These are phyloP conservation scores for Paraescarpia echinospica DNA, from an alignment of 1,140 invertebrate genomes.

Conservation along the genomic window DNA sequence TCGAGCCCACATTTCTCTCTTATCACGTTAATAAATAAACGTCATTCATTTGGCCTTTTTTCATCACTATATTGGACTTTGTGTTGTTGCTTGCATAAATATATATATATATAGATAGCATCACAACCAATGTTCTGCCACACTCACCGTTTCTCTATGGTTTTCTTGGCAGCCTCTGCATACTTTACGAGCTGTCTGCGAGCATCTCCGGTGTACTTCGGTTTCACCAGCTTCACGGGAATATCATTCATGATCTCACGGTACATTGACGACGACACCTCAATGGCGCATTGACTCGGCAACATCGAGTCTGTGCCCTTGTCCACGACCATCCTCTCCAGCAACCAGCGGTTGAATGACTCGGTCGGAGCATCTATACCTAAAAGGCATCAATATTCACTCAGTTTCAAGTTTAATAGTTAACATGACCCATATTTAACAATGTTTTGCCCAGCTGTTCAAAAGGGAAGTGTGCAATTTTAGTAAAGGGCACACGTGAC, in stretches of 20 bases:
- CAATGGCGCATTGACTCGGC: conserved; percentile 86
- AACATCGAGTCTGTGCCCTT: conserved; percentile 76
- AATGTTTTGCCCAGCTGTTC: too few relatives aligned
- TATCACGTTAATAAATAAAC: too few relatives aligned
- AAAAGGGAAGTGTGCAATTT: too few relatives aligned
- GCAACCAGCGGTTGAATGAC: conserved; percentile 94
- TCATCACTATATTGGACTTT: too few relatives aligned
- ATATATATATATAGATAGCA: too few relatives aligned
- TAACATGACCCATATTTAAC: background rate
- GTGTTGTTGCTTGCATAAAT: too few relatives aligned
- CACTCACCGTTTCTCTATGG: conserved; percentile 80
- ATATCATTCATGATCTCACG: conserved; percentile 91
- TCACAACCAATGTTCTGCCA: background rate
- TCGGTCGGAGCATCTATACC: conserved; percentile 92
- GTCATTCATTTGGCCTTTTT: too few relatives aligned
- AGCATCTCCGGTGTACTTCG: conserved; percentile 93
- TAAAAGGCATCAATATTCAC: conserved; percentile 39
- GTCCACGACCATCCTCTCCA: conserved; percentile 92
- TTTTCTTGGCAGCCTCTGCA: conserved; percentile 94
- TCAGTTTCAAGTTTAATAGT: background rate
- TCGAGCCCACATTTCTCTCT: too few relatives aligned
- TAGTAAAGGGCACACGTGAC: too few relatives aligned
- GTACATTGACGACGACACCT: conserved; percentile 69
- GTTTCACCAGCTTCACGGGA: conserved; percentile 90
- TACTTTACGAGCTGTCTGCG: conserved; percentile 93